Conservation (phyloP, 1,140 invertebrate species). For the Drosophila varians region DNA sequence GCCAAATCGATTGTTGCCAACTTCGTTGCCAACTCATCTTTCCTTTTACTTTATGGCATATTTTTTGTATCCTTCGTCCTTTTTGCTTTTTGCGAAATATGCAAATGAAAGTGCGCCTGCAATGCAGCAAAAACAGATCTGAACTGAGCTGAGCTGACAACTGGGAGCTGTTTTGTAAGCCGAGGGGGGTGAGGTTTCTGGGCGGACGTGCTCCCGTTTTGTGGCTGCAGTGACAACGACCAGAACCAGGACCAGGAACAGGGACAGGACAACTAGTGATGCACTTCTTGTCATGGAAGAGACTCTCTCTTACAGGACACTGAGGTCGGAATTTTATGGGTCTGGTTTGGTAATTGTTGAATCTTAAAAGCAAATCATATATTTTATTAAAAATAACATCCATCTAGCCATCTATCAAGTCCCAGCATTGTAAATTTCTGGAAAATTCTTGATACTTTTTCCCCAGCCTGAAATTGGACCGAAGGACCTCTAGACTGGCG, state of each 20-base stretch:
- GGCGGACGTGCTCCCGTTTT: conserved; percentile 47
- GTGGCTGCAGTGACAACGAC: conserved; percentile 39
- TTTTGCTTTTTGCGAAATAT: conserved; percentile 45
- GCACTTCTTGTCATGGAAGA: conserved; percentile 25
- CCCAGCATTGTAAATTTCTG: not conserved
- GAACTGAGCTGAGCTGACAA: conserved; percentile 40
- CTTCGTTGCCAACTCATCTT: conserved; percentile 30
- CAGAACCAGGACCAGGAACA: conserved; percentile 8
- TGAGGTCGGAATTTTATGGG: not conserved
- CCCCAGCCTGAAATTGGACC: not conserved
- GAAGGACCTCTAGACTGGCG: not conserved
- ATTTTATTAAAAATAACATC: not conserved
- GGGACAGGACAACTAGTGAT: conserved; percentile 34
- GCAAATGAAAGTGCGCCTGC: conserved; percentile 79
- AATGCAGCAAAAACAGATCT: conserved; percentile 65
- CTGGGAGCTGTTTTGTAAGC: conserved; percentile 25
- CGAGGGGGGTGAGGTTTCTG: conserved; percentile 1
- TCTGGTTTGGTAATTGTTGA: not conserved
- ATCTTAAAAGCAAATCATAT: not conserved
- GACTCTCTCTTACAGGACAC: not conserved
- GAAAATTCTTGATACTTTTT: not conserved
- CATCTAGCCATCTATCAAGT: not conserved
- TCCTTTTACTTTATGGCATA: conserved; percentile 18
- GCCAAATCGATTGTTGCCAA: conserved; percentile 52
- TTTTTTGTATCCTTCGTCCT: conserved; percentile 19